Percentiles rank a stretch among this genome's conserved stretches.
phyloP scores from a whole-genome alignment of 1,140 invertebrate genomes.

The Microplitis mediator region DNA sequence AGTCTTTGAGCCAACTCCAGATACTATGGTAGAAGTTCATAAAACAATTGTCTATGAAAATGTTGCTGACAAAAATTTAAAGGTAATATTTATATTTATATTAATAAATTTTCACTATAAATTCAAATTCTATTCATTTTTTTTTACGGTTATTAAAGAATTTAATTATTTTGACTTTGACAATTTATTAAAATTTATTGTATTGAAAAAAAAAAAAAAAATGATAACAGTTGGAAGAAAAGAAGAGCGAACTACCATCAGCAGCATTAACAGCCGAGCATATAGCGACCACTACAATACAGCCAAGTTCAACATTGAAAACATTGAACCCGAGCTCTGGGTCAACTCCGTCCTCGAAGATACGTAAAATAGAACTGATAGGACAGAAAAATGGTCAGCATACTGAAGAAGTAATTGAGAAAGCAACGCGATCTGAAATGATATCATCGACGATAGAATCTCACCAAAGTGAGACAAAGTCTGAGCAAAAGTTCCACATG shows the following conservation, averaged over 20 bases:
- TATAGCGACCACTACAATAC: constrained; percentile 52
- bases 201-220: constrained; percentile 13
- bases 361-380: constrained; percentile 45
- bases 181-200: neutral
- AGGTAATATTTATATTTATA: constrained; percentile 42
- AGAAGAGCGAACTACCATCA: constrained; percentile 51
- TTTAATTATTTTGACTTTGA: neutral
- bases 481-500: constrained; percentile 61
- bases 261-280: constrained; percentile 50
- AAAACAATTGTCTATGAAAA: constrained; percentile 71
- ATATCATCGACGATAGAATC: constrained; percentile 57
- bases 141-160: neutral
- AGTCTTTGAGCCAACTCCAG: constrained; percentile 73
- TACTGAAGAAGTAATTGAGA: constrained; percentile 37
- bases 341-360: constrained; percentile 41
- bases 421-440: constrained; percentile 52
- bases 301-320: constrained; percentile 50
- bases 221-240: constrained; percentile 46
- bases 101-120: neutral
- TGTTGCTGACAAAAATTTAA: constrained; percentile 54
- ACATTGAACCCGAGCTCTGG: constrained; percentile 43
- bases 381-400: constrained; percentile 21
- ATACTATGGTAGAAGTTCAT: constrained; percentile 71
- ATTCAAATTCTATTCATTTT: neutral
- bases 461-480: constrained; percentile 55